A percentile compares a stretch with the other conserved stretches of the same genome.
Conservation (phyloP, 2,797 vertebrate species). For the Tokudaia tokunoshimensis region DNA sequence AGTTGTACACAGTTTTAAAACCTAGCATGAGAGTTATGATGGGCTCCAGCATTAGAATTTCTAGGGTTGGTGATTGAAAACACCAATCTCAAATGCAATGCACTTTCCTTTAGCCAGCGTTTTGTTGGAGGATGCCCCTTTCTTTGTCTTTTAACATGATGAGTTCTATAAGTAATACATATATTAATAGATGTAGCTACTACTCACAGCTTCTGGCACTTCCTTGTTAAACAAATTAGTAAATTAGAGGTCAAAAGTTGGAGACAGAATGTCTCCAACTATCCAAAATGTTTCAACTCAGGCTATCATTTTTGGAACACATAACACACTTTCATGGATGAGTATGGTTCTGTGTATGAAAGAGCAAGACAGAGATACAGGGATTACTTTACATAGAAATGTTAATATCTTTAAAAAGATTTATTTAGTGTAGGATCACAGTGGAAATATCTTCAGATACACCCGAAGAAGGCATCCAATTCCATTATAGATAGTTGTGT, state of each 20-base stretch:
- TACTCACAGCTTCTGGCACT: neutral
- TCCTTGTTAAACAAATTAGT: conserved; percentile 26
- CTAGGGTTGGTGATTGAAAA: neutral
- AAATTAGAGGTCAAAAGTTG: conserved; percentile 26
- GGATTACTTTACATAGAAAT: neutral
- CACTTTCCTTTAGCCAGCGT: neutral
- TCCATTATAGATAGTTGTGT: too few species aligned
- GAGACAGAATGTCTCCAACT: neutral
- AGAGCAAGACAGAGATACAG: neutral
- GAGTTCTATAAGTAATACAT: neutral
- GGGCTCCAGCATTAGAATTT: neutral
- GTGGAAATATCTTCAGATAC: too few species aligned
- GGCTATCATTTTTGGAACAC: neutral
- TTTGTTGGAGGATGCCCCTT: neutral
- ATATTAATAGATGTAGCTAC: neutral
- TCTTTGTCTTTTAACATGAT: neutral
- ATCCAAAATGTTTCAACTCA: neutral
- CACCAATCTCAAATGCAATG: neutral
- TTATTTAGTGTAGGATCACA: too few species aligned
- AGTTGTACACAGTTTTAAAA: neutral
- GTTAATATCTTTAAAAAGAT: neutral
- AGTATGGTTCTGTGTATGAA: neutral
- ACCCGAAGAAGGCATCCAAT: too few species aligned
- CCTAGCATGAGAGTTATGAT: neutral
- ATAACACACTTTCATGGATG: too few species aligned